phyloP scores from a whole-genome alignment of 2,888 invertebrate genomes.

The Cryptus armator region DNA sequence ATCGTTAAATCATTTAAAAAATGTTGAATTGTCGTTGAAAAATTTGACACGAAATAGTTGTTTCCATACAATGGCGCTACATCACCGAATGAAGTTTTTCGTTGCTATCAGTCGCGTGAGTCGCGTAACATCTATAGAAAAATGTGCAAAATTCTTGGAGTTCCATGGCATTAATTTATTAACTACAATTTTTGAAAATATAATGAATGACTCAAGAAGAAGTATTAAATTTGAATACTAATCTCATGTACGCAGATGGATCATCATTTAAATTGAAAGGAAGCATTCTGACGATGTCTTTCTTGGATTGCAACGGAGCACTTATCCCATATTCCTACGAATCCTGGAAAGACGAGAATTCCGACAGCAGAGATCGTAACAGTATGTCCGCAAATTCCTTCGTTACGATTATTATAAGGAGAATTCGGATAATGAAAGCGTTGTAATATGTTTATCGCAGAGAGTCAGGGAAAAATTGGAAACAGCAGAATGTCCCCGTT shows the following conservation, averaged over 20 bases:
- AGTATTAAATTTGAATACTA: not conserved
- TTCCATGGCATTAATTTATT: too few relatives aligned
- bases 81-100: too few relatives aligned
- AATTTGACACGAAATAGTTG: too few relatives aligned
- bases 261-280: constrained; percentile 98
- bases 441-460: constrained; percentile 69
- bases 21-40: too few relatives aligned
- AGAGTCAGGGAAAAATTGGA: constrained; percentile 78
- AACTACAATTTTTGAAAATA: not conserved
- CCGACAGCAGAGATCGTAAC: constrained; percentile 86
- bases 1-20: too few relatives aligned
- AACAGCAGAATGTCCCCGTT: constrained; percentile 92
- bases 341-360: constrained; percentile 96
- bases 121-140: too few relatives aligned
- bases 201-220: not conserved
- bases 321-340: constrained; percentile 96
- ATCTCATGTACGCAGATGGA: constrained; percentile 89
- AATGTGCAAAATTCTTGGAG: too few relatives aligned
- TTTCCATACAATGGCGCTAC: too few relatives aligned
- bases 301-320: constrained; percentile 97
- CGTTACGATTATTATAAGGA: not conserved
- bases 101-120: too few relatives aligned
- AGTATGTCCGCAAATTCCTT: constrained; percentile 74
- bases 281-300: constrained; percentile 96
- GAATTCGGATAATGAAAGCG: not conserved